Percentiles rank a stretch among this genome's conserved stretches.
Conservation (phyloP, 1,140 invertebrate genomes). For the Arion vulgaris region DNA sequence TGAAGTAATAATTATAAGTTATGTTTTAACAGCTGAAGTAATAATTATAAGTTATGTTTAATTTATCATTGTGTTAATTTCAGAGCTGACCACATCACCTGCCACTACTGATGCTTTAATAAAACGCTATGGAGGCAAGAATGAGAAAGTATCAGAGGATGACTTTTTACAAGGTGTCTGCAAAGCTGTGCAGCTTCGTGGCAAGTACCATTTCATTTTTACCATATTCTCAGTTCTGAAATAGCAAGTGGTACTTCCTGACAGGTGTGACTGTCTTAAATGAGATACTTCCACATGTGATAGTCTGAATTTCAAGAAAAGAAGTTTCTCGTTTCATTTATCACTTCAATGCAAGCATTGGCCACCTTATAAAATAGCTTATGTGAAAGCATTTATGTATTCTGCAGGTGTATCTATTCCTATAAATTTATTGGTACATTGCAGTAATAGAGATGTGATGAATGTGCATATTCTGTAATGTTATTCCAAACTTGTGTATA, state of each 20-base stretch:
- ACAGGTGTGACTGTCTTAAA: neutral
- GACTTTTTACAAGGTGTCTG: conserved; percentile 22
- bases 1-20: no score
- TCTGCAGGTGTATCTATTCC: no score
- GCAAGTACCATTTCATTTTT: neutral
- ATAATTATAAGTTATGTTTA: no score
- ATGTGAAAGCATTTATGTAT: neutral
- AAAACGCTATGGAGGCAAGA: conserved; percentile 24
- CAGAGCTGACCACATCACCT: neutral
- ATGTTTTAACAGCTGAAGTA: no score
- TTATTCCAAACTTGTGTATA: no score
- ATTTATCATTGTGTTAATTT: neutral
- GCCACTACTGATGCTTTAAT: neutral
- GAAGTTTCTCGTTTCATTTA: neutral
- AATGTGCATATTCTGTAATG: no score
- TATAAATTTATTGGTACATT: no score
- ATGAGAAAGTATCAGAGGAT: conserved; percentile 20
- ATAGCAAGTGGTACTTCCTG: neutral
- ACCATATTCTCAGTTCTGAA: neutral
- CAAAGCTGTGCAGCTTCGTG: conserved; percentile 13
- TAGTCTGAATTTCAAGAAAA: neutral
- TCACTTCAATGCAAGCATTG: neutral
- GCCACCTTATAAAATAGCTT: neutral
- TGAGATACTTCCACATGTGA: neutral
- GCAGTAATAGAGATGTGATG: no score